Evolutionary conservation across 2,113 vertebrate species (phyloP), one percentile per base, ranked within the genome.

Genomic region (Amphilophus citrinellus): DNA sequence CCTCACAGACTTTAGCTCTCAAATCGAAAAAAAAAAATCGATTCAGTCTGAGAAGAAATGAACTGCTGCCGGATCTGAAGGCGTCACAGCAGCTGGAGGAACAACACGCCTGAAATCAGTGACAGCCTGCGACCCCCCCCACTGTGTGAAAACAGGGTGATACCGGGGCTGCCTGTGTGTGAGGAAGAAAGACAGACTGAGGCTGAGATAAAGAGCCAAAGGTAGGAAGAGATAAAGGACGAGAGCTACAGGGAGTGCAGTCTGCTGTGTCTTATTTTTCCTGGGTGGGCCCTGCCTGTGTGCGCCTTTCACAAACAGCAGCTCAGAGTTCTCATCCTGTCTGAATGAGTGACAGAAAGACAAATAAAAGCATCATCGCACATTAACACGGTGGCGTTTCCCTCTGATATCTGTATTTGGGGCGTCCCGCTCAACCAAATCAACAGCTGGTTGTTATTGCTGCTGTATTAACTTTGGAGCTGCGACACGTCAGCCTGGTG

Each of bases 131-230:
- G 1, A 53, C 37, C 59, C 15, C 15, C 58, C 77, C 76, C 18
- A 2, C 60, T 30, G 73, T 20, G 81, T 22, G 53, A 58, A 75
- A 75, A 84, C 77, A 24, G 58, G 27, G 42, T 60, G 37, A 81
- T 32, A 62, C 61, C 42, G 6, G 78, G n/a, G 24, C n/a, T n/a
- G 78, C 35, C 18, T 11, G 60, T 24, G 13, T 37, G 20, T 2
- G 1, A 17, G 47, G 24, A 39, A 58, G 44, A 27, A 13, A 15
- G 27, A 77, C 71, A 77, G 80, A 77, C 66, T 30, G 61, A 59
- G 9, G 37, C 44, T 56, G 10, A 89, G 84, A 86, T 84, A 86
- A 85, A 87, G 83, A 83, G 86, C 61, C 63, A 85, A 85, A 88
- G 88, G 85, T 83, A 87, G 80, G 60, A 80, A 30, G 85, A 44